Evolutionary conservation across 2,113 vertebrate genomes (phyloP).

Genomic region (Brienomyrus brachyistius): DNA sequence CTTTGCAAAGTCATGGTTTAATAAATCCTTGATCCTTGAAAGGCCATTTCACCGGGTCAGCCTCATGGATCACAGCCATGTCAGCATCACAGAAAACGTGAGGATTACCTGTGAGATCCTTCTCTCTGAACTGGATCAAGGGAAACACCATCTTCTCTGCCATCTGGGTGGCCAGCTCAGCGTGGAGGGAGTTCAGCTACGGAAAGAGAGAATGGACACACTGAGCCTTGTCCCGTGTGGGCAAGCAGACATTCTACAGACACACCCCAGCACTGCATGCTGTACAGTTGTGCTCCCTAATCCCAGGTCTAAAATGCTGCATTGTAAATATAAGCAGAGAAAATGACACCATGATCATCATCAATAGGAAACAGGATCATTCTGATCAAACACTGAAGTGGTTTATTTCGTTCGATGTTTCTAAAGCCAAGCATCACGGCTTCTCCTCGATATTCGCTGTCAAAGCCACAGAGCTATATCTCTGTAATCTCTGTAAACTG

Average conservation of each 20-base stretch:
- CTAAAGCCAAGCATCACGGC: background rate
- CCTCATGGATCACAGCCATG: background rate
- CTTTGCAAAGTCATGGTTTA: background rate
- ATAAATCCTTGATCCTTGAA: background rate
- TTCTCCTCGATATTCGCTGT: background rate
- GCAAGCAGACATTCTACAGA: conserved; percentile 16
- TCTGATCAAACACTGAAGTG: background rate
- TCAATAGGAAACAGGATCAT: background rate
- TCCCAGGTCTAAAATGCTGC: background rate
- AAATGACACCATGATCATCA: background rate
- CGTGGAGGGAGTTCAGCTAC: conserved; percentile 87
- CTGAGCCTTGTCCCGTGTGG: background rate
- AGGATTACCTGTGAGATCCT: conserved; percentile 86
- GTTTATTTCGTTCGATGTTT: background rate
- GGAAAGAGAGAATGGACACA: conserved; percentile 31
- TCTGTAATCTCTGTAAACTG: background rate
- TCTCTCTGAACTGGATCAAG: conserved; percentile 91
- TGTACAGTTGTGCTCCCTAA: background rate
- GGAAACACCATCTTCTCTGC: conserved; percentile 94
- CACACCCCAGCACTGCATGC: background rate
- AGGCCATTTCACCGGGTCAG: background rate
- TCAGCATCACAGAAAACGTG: background rate
- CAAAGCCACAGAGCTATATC: background rate
- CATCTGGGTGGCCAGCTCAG: conserved; percentile 82
- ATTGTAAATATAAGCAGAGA: background rate